Base-by-base conservation (phyloP, 2,888 invertebrate genomes). In the Peribatodes rhomboidaria region DNA sequence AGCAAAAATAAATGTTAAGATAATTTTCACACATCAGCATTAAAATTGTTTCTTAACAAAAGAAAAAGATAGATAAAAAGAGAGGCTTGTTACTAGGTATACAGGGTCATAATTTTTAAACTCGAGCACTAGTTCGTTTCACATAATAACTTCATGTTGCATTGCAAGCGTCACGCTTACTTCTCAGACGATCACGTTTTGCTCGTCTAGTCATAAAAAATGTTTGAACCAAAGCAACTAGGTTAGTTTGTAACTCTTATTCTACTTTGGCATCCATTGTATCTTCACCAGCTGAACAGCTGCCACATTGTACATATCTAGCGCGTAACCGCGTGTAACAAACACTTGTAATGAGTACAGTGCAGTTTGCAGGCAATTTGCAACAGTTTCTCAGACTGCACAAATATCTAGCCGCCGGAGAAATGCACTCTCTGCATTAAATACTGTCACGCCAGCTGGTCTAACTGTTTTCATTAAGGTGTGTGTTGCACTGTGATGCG, bases 391-490 rank as follows among this genome's bases (percentile, higher is more conserved):
- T 33, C 52, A 52, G 50, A 8, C 53, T 14, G 31, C 42, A 49
- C 55, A 57, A 37, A 46, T 22, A 55, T 46, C 61, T 58, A 52
- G 52, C 52, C 42, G 31, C 57, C 50, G 27, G 63, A 67, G 65
- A 68, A 71, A 65, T 64, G 67, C 74, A 69, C 65, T 74, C 69
- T 62, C 67, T 64, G 67, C 69, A 64, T 67, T 74, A 71, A 73
- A 70, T 74, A 69, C 68, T 77, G 71, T 77, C 75, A 61, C 71
- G 66, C 67, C 41, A 53, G 56, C 57, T 61, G 59, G 54, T 57
- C 52, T 79, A 79, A 79, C 79, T 78, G 77, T 79, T 70, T 55
- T 71, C 69, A 72, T 67, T 73, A 64, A 55, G 42, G 6, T 2
- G 10, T 42, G 55, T 55, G 59, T 22, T 22, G 11, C 49, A 50